A percentile compares a stretch with the other conserved stretches of the same genome.
These are phyloP conservation scores for Harpalus rubripes DNA, from an alignment of 2,888 invertebrate genomes.

Conservation along the genomic window DNA sequence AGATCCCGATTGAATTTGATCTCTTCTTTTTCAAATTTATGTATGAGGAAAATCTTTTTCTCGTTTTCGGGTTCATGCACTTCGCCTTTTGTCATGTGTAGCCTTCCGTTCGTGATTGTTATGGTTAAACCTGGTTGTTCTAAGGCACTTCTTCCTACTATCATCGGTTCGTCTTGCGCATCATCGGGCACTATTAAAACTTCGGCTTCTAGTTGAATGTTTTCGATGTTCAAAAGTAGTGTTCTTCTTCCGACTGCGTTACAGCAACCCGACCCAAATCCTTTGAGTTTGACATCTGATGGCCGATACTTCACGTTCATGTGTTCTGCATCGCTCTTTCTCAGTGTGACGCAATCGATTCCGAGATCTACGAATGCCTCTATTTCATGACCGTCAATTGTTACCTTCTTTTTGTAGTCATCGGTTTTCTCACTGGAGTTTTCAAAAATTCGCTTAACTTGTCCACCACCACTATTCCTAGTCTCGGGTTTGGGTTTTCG, in stretches of 20 bases:
- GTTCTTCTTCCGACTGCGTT: background rate
- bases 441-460: background rate
- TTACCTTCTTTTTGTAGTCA: background rate
- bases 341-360: slow-evolving; percentile 12
- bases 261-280: background rate
- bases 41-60: too few species aligned
- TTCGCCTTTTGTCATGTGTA: too few species aligned
- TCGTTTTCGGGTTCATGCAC: too few species aligned
- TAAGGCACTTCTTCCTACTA: too few species aligned
- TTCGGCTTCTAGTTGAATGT: background rate
- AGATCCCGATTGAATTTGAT: too few species aligned
- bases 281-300: background rate
- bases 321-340: background rate
- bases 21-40: too few species aligned
- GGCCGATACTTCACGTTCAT: background rate
- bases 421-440: background rate
- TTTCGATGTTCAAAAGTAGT: background rate
- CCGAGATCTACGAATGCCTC: slow-evolving; percentile 14
- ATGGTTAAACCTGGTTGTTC: too few species aligned
- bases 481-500: background rate
- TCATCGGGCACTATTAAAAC: slow-evolving; percentile 1
- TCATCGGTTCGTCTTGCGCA: too few species aligned
- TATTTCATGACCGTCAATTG: background rate
- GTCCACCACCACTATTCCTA: background rate
- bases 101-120: too few species aligned